Conservation (phyloP, 2,888 invertebrate genomes). For the Cephus nigrinus region DNA sequence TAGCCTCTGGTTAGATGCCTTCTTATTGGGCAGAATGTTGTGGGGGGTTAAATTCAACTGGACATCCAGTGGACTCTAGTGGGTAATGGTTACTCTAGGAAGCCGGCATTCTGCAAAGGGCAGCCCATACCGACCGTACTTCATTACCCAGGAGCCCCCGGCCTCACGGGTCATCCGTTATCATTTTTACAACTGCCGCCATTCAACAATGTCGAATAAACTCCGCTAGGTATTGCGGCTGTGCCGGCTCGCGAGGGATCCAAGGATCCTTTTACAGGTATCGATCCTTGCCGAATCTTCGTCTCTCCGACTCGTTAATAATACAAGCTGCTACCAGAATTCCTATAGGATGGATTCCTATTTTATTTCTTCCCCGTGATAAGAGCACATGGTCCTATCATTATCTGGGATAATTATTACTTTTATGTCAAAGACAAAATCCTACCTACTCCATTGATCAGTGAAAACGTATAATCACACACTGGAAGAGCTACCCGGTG, state of each 20-base stretch:
- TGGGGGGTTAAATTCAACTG: neutral
- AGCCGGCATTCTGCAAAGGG: conserved; percentile 17
- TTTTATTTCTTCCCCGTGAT: neutral
- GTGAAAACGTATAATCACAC: neutral
- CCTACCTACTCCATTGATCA: neutral
- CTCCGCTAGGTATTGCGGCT: conserved; percentile 64
- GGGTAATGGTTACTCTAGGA: neutral
- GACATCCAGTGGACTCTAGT: neutral
- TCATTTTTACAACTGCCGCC: conserved; percentile 67
- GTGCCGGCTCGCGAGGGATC: conserved; percentile 44
- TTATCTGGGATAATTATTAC: neutral
- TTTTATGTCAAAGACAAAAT: neutral
- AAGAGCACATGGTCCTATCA: too few species aligned
- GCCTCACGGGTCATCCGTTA: conserved; percentile 64
- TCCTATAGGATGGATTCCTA: neutral
- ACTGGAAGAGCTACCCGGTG: neutral
- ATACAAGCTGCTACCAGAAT: neutral
- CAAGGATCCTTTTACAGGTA: conserved; percentile 34
- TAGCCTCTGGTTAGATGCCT: neutral
- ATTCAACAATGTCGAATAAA: conserved; percentile 67
- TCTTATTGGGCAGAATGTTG: neutral
- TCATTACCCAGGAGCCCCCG: conserved; percentile 63
- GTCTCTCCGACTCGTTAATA: neutral
- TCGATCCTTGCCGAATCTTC: neutral
- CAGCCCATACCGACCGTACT: conserved; percentile 61